These are phyloP conservation scores for Clunio marinus DNA, from an alignment of 2,888 invertebrate genomes.

Conservation along the genomic window DNA sequence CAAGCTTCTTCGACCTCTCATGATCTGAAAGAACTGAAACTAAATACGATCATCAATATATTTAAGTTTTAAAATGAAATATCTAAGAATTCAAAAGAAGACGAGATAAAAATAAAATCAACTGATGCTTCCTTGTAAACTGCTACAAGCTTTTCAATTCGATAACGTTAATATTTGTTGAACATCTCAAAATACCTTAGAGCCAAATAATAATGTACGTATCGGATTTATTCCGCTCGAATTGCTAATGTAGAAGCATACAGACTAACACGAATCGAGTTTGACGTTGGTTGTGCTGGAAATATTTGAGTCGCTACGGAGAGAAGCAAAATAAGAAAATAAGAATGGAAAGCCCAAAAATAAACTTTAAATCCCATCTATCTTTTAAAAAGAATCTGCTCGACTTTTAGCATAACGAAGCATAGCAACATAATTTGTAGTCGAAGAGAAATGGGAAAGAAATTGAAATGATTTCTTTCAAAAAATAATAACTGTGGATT, in stretches of 20 bases:
- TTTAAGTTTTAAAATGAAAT: no score
- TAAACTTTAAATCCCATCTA: slow-evolving; percentile 6
- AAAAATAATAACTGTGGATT: neutral
- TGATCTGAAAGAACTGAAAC: no score
- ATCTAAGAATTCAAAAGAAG: no score
- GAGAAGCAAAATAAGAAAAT: no score
- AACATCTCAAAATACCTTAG: slow-evolving; percentile 26
- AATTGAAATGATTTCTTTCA: neutral
- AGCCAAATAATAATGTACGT: slow-evolving; percentile 31
- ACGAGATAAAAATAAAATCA: no score
- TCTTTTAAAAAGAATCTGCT: neutral
- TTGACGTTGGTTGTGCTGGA: neutral
- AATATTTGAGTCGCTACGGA: neutral
- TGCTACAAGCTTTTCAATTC: slow-evolving; percentile 7
- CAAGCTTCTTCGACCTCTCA: no score
- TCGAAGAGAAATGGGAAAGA: neutral
- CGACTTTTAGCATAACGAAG: neutral
- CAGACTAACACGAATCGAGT: no score
- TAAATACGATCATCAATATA: no score
- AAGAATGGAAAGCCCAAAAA: neutral
- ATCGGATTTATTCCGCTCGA: slow-evolving; percentile 29
- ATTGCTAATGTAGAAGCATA: slow-evolving; percentile 7
- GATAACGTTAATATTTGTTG: slow-evolving; percentile 35
- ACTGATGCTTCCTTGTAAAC: neutral
- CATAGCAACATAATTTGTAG: neutral